Conservation (phyloP, 35 echinoderm and acorn worm genomes). For the Amphiura filiformis region DNA sequence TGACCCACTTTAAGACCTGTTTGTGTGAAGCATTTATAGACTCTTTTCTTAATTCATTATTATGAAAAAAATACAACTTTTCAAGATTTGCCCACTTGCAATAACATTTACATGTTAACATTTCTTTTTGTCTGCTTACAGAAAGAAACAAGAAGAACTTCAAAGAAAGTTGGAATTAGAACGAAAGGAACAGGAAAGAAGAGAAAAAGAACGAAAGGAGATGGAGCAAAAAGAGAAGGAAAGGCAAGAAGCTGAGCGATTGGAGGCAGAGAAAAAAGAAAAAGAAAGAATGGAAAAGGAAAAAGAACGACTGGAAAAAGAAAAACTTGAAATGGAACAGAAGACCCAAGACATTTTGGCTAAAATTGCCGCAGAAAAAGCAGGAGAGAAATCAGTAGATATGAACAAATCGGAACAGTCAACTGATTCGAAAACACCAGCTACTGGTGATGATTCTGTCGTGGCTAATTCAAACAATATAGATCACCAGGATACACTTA, state of each 20-base stretch:
- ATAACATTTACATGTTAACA: too few relatives aligned
- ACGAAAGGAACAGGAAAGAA: constrained; percentile 47
- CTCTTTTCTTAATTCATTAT: too few relatives aligned
- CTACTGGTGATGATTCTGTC: too few relatives aligned
- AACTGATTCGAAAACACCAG: not conserved
- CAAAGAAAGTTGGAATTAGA: not conserved
- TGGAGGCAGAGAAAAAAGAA: constrained; percentile 38
- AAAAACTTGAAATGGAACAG: constrained; percentile 54
- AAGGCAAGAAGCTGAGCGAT: constrained; percentile 20
- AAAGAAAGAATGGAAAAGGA: constrained; percentile 46
- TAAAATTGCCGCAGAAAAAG: constrained; percentile 35
- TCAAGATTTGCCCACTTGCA: too few relatives aligned
- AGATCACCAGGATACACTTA: too few relatives aligned
- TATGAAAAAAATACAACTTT: too few relatives aligned
- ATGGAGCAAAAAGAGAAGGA: constrained; percentile 44
- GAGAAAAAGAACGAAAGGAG: constrained; percentile 52
- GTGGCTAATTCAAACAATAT: too few relatives aligned
- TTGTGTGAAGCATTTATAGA: too few relatives aligned
- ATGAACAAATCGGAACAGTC: not conserved
- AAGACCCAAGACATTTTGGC: constrained; percentile 82
- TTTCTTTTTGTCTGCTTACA: not conserved
- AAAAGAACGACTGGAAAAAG: constrained; percentile 41
- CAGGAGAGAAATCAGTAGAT: not conserved
- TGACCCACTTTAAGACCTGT: too few relatives aligned
- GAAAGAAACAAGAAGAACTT: constrained; percentile 10